These are phyloP conservation scores for Parnassius orleans DNA, from an alignment of 2,888 invertebrate genomes.

Conservation along the genomic window DNA sequence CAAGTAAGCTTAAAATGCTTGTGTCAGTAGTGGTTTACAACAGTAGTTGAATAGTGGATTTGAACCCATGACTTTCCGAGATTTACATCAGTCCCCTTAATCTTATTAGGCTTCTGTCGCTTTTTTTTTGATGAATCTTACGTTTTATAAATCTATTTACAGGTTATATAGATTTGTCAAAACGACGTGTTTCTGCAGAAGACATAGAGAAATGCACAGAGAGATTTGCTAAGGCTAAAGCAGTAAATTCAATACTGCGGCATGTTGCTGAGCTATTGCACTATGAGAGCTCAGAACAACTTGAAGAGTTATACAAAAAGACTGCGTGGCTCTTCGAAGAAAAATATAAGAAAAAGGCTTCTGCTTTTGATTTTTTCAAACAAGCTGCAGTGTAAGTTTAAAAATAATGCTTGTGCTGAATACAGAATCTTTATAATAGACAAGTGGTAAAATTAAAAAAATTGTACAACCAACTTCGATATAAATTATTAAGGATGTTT, in stretches of 20 bases:
- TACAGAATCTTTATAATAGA: too few species aligned
- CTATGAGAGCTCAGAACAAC: conserved; percentile 93
- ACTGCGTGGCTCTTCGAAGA: conserved; percentile 99
- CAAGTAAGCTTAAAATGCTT: too few species aligned
- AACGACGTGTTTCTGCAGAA: conserved; percentile 98
- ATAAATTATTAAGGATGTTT: too few species aligned
- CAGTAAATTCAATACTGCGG: conserved; percentile 97
- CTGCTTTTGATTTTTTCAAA: conserved; percentile 98
- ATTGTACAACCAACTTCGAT: too few species aligned
- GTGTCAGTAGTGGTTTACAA: too few species aligned
- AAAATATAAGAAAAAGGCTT: conserved; percentile 96
- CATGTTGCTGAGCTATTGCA: conserved; percentile 97
- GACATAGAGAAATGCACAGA: conserved; percentile 99
- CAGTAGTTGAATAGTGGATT: too few species aligned
- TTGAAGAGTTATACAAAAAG: conserved; percentile 96
- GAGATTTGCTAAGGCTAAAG: conserved; percentile 98
- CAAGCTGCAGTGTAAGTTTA: conserved; percentile 94
- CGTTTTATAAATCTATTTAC: conserved; percentile 33
- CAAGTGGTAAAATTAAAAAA: too few species aligned
- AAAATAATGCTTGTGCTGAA: not conserved
- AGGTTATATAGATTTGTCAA: conserved; percentile 99
- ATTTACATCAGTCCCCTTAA: too few species aligned
- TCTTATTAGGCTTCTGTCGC: too few species aligned
- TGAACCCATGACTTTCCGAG: too few species aligned
- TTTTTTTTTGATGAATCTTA: too few species aligned